Conservation (phyloP, 2,113 vertebrate genomes). For the Halcyon malimbica region DNA sequence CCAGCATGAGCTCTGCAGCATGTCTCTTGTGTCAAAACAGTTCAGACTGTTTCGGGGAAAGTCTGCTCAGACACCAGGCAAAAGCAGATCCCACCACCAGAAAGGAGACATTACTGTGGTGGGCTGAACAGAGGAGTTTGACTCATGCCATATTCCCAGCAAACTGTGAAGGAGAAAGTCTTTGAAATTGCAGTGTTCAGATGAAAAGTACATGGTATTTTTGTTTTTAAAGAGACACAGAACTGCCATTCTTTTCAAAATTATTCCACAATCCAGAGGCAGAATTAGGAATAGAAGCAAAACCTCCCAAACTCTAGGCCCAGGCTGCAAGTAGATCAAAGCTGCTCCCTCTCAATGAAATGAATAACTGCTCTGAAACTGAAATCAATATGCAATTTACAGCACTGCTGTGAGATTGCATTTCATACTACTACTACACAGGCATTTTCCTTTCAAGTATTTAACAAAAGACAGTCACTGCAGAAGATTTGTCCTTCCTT, state of each 20-base stretch:
- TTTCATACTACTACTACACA: background rate
- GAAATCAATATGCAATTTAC: slow-evolving; percentile 2
- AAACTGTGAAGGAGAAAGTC: background rate
- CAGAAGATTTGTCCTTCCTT: background rate
- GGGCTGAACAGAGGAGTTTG: background rate
- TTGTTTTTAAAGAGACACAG: background rate
- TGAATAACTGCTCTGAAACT: background rate
- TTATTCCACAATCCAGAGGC: background rate
- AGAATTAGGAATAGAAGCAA: background rate
- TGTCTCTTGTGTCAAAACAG: background rate
- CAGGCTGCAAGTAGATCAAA: background rate
- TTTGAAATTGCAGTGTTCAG: background rate
- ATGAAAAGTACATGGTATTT: background rate
- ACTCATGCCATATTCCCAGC: background rate
- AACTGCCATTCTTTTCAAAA: background rate
- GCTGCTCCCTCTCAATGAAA: background rate
- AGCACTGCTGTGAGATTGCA: background rate
- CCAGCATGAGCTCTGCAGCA: background rate
- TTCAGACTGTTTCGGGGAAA: background rate
- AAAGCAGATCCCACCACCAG: background rate
- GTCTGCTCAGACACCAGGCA: background rate
- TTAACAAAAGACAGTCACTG: background rate
- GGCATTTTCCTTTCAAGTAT: background rate
- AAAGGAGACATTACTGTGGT: background rate
- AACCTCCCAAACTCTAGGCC: background rate